phyloP scores from a whole-genome alignment of 2,113 vertebrate genomes.

The Ellobius talpinus region DNA sequence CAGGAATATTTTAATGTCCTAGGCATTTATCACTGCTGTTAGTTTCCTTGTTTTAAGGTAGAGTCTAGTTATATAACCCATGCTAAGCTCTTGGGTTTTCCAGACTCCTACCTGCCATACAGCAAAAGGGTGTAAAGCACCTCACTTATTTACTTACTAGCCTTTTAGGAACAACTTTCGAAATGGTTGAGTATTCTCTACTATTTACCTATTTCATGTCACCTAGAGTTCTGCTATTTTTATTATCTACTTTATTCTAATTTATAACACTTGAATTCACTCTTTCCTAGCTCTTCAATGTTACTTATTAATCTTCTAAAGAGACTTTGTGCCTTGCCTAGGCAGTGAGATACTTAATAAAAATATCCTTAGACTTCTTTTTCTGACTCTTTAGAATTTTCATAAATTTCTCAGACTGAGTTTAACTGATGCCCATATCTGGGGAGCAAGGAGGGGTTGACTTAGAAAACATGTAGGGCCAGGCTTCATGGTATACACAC shows the following conservation, averaged over 20 bases:
- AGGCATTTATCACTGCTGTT: no score
- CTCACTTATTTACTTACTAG: neutral
- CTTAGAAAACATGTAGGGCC: neutral
- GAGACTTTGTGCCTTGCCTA: neutral
- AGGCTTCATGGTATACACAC: neutral
- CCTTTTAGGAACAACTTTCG: neutral
- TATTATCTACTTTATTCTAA: neutral
- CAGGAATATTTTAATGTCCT: no score
- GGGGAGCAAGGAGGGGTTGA: neutral
- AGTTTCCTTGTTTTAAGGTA: neutral
- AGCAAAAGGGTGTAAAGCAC: no score
- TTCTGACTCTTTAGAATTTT: slow-evolving; percentile 3
- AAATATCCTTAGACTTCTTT: neutral
- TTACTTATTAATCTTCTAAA: neutral
- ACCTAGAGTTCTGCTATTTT: neutral
- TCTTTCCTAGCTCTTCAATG: neutral
- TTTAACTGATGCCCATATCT: neutral
- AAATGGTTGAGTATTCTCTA: neutral
- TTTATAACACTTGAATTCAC: neutral
- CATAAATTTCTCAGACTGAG: neutral
- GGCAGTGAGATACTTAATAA: neutral
- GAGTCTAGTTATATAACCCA: neutral
- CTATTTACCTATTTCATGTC: neutral
- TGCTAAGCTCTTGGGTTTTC: neutral
- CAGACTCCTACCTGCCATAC: neutral